These are phyloP conservation scores for Alosa alosa DNA, from an alignment of 2,113 vertebrate species.

Conservation along the genomic window DNA sequence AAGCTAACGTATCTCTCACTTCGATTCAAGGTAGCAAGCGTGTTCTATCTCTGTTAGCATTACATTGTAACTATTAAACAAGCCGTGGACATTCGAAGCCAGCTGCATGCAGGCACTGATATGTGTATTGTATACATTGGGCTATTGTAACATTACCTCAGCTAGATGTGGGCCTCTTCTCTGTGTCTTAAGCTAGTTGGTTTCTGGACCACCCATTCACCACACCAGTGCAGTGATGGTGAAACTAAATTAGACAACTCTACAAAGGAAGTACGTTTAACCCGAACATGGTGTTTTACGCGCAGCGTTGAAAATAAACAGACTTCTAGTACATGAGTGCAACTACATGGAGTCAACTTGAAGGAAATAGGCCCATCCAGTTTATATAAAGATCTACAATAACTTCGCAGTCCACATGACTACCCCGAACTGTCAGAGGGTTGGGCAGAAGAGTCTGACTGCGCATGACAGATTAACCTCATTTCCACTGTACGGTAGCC, in stretches of 20 bases:
- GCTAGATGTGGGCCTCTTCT: conserved; percentile 8
- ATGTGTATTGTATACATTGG: not conserved
- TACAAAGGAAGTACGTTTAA: conserved; percentile 42
- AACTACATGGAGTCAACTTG: conserved; percentile 35
- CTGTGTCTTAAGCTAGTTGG: not conserved
- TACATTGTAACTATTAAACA: not conserved
- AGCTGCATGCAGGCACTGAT: not conserved
- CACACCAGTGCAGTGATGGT: conserved; percentile 18
- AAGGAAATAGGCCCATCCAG: not conserved
- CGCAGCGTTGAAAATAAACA: not conserved
- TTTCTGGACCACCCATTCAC: conserved; percentile 17
- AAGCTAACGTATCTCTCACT: not conserved
- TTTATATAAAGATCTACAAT: not conserved
- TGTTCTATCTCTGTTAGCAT: not conserved
- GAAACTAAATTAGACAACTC: conserved; percentile 42
- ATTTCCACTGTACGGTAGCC: not conserved
- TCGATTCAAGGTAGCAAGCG: not conserved
- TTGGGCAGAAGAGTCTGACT: not conserved
- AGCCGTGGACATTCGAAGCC: not conserved
- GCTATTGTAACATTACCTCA: conserved; percentile 9
- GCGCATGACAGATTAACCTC: conserved; percentile 13
- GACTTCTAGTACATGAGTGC: conserved; percentile 19
- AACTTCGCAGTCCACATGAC: not conserved
- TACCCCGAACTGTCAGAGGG: conserved; percentile 8
- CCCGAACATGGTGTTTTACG: conserved; percentile 26